These are phyloP conservation scores for Pachycephala philippinensis DNA, from an alignment of 2,113 vertebrate species.

Conservation along the genomic window DNA sequence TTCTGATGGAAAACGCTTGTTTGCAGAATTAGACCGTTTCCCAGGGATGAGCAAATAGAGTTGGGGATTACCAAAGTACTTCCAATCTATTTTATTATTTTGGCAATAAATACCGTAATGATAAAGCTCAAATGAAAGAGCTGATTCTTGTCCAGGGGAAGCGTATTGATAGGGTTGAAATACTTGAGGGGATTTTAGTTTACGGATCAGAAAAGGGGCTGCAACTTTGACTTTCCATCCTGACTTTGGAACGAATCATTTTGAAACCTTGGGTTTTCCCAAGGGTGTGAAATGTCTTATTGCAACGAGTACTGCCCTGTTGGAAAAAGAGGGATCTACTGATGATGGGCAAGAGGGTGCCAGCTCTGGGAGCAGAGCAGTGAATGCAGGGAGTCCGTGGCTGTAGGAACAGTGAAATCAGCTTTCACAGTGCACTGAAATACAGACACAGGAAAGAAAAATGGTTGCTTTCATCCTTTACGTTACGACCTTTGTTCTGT, in stretches of 20 bases:
- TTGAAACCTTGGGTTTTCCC: background rate
- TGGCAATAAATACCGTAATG: background rate
- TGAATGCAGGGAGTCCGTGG: background rate
- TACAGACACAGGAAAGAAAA: background rate
- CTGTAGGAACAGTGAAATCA: background rate
- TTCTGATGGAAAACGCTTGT: background rate
- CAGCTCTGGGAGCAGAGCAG: background rate
- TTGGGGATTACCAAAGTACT: background rate
- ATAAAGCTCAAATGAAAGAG: background rate
- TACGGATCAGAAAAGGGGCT: background rate
- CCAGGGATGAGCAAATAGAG: background rate
- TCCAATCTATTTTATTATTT: background rate
- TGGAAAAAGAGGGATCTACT: background rate
- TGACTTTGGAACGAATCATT: background rate
- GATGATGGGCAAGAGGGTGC: background rate
- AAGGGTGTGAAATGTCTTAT: background rate
- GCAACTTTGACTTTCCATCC: background rate
- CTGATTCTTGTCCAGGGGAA: background rate
- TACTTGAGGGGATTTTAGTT: background rate
- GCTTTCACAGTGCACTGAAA: background rate
- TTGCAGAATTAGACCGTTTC: accelerated
- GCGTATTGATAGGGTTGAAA: accelerated
- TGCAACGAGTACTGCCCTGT: background rate
- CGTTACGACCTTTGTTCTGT: conserved; percentile 26
- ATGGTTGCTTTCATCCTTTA: background rate